phyloP scores from a whole-genome alignment of 2,113 vertebrate species.

The Hepsetus odoe region DNA sequence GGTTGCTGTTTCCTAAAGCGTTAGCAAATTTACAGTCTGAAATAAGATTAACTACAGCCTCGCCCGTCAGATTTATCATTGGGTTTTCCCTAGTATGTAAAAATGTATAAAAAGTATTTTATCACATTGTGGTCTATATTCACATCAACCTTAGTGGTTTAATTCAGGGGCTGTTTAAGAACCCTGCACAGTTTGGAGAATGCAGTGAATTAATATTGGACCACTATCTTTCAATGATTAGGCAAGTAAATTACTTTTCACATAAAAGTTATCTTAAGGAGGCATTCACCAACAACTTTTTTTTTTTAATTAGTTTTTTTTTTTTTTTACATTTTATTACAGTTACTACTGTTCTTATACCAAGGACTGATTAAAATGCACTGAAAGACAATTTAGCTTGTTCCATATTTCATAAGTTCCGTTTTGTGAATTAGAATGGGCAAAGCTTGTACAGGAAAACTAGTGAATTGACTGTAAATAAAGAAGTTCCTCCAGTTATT shows the following conservation, averaged over 20 bases:
- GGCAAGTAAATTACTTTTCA: background rate
- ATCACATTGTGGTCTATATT: background rate
- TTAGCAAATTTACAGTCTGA: background rate
- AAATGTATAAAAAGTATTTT: background rate
- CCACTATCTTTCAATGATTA: background rate
- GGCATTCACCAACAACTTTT: too few species aligned
- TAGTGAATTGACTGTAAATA: constrained; percentile 41
- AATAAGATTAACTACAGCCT: background rate
- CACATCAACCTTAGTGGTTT: background rate
- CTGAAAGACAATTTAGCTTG: background rate
- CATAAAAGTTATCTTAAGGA: background rate
- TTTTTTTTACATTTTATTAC: background rate
- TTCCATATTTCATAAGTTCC: background rate
- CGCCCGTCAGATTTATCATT: background rate
- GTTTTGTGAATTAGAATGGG: constrained; percentile 4
- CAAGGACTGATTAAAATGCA: constrained; percentile 6
- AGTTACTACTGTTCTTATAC: background rate
- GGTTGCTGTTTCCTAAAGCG: background rate
- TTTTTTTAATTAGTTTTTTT: background rate
- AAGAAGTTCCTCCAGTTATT: constrained; percentile 30
- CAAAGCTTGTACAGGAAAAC: constrained; percentile 6
- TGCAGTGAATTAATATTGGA: background rate
- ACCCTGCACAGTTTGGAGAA: background rate
- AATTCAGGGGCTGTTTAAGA: background rate
- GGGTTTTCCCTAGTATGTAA: too few species aligned